Evolutionary conservation across 2,888 invertebrate species (phyloP).

Genomic region (Apodemia zela): DNA sequence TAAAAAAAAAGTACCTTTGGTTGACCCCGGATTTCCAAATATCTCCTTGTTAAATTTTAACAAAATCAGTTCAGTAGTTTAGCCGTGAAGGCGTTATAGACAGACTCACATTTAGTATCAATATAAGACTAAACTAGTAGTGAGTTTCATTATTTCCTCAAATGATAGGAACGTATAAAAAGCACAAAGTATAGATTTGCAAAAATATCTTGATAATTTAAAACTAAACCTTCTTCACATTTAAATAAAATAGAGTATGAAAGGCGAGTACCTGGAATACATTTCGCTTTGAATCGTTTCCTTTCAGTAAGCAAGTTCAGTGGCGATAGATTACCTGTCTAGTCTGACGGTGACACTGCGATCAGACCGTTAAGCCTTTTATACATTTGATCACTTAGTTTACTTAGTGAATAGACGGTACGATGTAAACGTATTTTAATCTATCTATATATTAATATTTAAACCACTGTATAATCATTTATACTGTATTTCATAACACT

Average conservation of each 20-base stretch:
- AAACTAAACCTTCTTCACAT: background rate
- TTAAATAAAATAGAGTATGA: conserved; percentile 6
- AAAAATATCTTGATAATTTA: conserved; percentile 1
- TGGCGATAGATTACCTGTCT: conserved; percentile 32
- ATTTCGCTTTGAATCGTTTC: conserved; percentile 14
- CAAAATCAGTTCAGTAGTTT: too few relatives aligned
- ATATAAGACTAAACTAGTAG: too few relatives aligned
- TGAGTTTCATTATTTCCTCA: too few relatives aligned
- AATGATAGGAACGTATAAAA: background rate
- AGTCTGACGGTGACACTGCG: conserved; percentile 7
- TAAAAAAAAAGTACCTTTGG: too few relatives aligned
- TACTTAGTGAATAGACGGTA: background rate
- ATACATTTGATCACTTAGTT: conserved; percentile 12
- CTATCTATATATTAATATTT: too few relatives aligned
- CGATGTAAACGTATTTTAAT: too few relatives aligned
- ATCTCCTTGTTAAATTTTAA: too few relatives aligned
- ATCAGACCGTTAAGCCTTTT: conserved; percentile 9
- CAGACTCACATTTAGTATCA: too few relatives aligned
- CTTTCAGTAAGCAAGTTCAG: conserved; percentile 18
- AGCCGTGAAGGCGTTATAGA: too few relatives aligned
- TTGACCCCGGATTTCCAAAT: too few relatives aligned
- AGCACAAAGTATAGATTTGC: conserved; percentile 4
- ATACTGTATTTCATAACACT: too few relatives aligned
- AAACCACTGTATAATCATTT: too few relatives aligned
- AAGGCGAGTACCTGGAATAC: conserved; percentile 4